Base-by-base conservation (phyloP, 2,888 invertebrate genomes). In the Acleris laterana region DNA sequence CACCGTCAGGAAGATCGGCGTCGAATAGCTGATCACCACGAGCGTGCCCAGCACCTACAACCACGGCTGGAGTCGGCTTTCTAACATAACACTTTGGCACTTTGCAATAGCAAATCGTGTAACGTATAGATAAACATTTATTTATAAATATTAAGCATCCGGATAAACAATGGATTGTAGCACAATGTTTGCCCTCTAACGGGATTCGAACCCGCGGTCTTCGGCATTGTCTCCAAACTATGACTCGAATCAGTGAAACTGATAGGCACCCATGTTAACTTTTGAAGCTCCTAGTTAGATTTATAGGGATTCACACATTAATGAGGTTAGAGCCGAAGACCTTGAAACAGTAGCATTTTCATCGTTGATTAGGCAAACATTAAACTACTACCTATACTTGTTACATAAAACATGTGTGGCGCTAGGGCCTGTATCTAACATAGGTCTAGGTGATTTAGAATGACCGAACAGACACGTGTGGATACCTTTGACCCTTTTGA, bases 1-100 rank as follows among this genome's bases (percentile, higher is more conserved):
- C 67, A 97, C 95, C 59, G 94, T 93, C 79, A 97, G 79, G 88
- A 98, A 98, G 78, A 95, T 94, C 4, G 97, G 97, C 58, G 98
- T 98, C 72, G 97, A 96, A 77, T 94, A 94, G 90, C 96, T 96
- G 89, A 98, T 98, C 71, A 98, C 97, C 84, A 96, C 95, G 74
- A 98, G 86, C 25, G 97, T 98, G 62, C 97, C 97, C 77, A 97
- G 84, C 52, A 98, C 97, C 96, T 97, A 93, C 2, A 46, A 46
- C 46, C n/a, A 16, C 7, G 46, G 46, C 17, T n/a, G 46, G 46
- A 46, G n/a, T n/a, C 16, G 46, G 46, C 46, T 16, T 46, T 6
- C 16, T 6, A 6, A 46, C 6, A 16, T 46, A 5, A n/a, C 46
- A 46, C 46, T 16, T 44, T 46, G 17, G 2, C 46, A 17, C n/a